Evolutionary conservation across 37 sponge, comb jelly and placozoan species (phyloP), one percentile per base, ranked within the genome.

Genomic region (Aphrocallistes beatrix): DNA sequence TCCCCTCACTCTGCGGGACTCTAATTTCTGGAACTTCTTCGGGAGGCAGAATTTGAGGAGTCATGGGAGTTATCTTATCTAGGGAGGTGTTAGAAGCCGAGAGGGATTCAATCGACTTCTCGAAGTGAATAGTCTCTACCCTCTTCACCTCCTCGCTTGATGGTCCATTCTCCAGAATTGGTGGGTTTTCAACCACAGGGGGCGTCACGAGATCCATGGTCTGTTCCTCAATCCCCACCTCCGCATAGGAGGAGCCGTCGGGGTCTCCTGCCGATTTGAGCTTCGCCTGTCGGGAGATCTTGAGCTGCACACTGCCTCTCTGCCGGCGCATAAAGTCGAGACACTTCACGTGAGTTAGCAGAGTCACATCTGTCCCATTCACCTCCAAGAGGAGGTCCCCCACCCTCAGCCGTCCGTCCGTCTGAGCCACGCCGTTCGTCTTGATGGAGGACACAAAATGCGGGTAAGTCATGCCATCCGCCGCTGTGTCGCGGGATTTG

Each of bases 181-280:
- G n/a, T n/a, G n/a, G n/a, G n/a, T n/a, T n/a, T 30, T 60, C 75
- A 3, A 3, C 21, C 25, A 13, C 75, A 3, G 10, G 75, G 25
- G 75, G 75, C 32, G 75, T 60, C 49, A 47, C 49, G 28, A 60
- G 75, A 13, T 60, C 75, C 75, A 60, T 60, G 75, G 75, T 60
- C 6, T 19, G 32, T 13, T 60, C 75, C 6, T 60, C 75, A 13
- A 60, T 60, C 8, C 75, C 28, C 25, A 30, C 75, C 75, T 60
- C 75, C 8, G 75, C n/a, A 13, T 19, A 60, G 34, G 75, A 60
- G 3, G 1, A 19, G 6, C 17, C 75, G 75, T 60, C 75, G 3
- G 75, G 75, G 75, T 60, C 75, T 13, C 75, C 75, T 6, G 75
- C 75, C 17, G 25, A 1, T 13, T 30, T 60, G 3, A 30, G 3